A percentile compares a stretch with the other conserved stretches of the same genome.
Evolutionary conservation across 2,888 invertebrate species (phyloP).

Genomic region (Andrena praecox): DNA sequence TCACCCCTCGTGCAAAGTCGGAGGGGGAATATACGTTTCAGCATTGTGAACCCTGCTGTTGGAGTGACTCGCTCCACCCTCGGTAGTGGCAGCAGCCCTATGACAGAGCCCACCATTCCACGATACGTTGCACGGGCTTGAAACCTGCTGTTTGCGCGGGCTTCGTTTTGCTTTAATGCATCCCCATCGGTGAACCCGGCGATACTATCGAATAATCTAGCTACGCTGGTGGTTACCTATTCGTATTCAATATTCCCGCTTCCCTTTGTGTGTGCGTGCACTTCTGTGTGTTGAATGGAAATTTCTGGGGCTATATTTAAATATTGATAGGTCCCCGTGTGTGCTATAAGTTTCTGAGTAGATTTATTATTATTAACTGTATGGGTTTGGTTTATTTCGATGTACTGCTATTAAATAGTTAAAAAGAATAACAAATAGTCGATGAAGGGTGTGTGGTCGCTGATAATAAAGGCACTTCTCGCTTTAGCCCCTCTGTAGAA

Average conservation of each 20-base stretch:
- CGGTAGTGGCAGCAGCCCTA: constrained; percentile 55
- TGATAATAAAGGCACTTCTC: too few relatives aligned
- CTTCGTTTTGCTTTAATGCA: constrained; percentile 34
- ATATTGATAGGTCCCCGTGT: too few relatives aligned
- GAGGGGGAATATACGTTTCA: constrained; percentile 68
- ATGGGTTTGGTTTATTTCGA: too few relatives aligned
- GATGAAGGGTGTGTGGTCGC: too few relatives aligned
- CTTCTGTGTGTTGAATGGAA: neutral
- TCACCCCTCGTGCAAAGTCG: constrained; percentile 66
- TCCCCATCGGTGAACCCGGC: neutral
- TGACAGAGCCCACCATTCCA: constrained; percentile 61
- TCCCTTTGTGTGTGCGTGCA: neutral
- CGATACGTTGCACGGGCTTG: constrained; percentile 36
- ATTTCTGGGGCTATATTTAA: too few relatives aligned
- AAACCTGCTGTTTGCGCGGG: constrained; percentile 37
- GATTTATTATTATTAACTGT: too few relatives aligned
- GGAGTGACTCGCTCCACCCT: constrained; percentile 62
- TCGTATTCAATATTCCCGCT: neutral
- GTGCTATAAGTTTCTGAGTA: too few relatives aligned
- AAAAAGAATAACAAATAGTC: too few relatives aligned
- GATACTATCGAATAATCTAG: neutral
- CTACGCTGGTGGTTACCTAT: neutral
- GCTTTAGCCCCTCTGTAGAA: neutral
- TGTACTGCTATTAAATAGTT: too few relatives aligned
- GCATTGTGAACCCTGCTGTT: constrained; percentile 68